Evolutionary conservation across 2,797 vertebrate species (phyloP).

Genomic region (Cichlasoma orientale): DNA sequence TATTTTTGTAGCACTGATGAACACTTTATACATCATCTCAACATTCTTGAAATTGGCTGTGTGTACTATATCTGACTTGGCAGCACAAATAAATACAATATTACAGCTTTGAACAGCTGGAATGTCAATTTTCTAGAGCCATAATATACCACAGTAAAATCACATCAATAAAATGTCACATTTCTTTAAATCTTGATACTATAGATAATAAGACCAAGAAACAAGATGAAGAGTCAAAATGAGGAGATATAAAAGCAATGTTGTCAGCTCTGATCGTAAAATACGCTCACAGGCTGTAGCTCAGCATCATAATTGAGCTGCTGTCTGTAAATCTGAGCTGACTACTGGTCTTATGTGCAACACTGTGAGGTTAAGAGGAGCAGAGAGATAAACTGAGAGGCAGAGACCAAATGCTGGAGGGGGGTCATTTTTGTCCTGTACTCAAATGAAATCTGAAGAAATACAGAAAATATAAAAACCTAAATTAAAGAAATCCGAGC

Average conservation of each 20-base stretch:
- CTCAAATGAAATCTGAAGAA: not conserved
- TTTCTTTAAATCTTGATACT: not conserved
- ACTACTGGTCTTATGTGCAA: not conserved
- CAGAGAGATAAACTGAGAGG: no score
- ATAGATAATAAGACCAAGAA: rapidly evolving
- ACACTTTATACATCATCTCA: not conserved
- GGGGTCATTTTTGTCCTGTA: not conserved
- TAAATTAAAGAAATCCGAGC: not conserved
- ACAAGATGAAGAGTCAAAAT: not conserved
- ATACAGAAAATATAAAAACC: not conserved
- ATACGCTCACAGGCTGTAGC: conserved; percentile 14
- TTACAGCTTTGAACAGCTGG: not conserved
- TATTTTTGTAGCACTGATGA: not conserved
- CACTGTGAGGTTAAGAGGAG: not conserved
- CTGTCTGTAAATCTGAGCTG: conserved; percentile 28
- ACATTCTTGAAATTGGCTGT: not conserved
- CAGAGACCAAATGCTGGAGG: not conserved
- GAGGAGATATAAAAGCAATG: not conserved
- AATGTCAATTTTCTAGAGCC: not conserved
- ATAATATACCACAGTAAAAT: not conserved
- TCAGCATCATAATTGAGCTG: conserved; percentile 20
- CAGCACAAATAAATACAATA: no score
- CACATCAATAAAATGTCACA: not conserved
- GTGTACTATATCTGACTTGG: no score
- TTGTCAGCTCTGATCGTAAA: conserved; percentile 14